Percentiles rank a stretch among this genome's conserved stretches.
These are phyloP conservation scores for Diloba caeruleocephala DNA, from an alignment of 2,888 invertebrate genomes.

Conservation along the genomic window DNA sequence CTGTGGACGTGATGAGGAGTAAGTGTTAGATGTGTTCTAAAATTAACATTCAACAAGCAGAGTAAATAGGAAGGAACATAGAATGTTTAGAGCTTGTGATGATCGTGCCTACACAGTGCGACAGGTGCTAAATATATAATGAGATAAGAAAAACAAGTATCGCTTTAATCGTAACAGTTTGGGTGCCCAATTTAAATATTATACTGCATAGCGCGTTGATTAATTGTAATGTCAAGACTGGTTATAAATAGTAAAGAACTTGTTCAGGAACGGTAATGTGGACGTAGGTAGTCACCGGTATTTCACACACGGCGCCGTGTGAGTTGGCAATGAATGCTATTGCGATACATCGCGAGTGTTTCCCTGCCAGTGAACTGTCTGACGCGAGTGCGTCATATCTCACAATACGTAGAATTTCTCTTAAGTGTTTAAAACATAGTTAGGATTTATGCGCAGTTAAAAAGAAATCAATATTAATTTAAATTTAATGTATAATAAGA, in stretches of 20 bases:
- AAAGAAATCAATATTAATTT: conserved; percentile 18
- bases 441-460: conserved; percentile 27
- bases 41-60: conserved; percentile 20
- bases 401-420: conserved; percentile 30
- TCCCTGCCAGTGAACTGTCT: conserved; percentile 12
- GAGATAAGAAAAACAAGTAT: conserved; percentile 9
- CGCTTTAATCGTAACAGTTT: conserved; percentile 9
- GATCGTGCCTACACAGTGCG: conserved; percentile 48
- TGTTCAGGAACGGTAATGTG: conserved; percentile 23
- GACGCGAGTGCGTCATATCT: conserved; percentile 30
- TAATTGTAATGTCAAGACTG: conserved; percentile 47
- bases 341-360: conserved; percentile 22
- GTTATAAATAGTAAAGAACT: conserved; percentile 31
- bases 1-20: conserved; percentile 6
- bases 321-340: conserved; percentile 41
- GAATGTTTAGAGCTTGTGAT: conserved; percentile 48
- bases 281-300: conserved; percentile 24
- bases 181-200: conserved; percentile 12
- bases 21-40: conserved; percentile 16
- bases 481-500: conserved; percentile 13
- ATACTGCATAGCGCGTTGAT: conserved; percentile 13
- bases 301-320: conserved; percentile 33
- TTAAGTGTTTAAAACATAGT: conserved; percentile 29
- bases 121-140: conserved; percentile 57
- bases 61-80: conserved; percentile 42